Evolutionary conservation across 2,797 vertebrate genomes (phyloP).

Genomic region (Anomalospiza imberbis): DNA sequence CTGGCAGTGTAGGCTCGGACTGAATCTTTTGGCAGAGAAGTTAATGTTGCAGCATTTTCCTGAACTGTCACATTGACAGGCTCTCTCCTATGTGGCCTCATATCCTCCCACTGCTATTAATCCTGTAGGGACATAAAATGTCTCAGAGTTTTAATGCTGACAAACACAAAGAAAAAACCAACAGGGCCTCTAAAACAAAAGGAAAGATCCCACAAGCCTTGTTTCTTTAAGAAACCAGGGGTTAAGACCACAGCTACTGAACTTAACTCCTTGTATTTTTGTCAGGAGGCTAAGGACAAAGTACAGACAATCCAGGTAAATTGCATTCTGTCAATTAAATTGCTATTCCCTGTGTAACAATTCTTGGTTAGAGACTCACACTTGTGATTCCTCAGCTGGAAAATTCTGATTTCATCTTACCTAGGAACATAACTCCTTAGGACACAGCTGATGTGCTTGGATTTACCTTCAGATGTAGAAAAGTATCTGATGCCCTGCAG

Average conservation of each 20-base stretch:
- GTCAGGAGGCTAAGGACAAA: not conserved
- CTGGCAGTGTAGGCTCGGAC: not conserved
- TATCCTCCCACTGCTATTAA: not conserved
- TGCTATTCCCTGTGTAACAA: not conserved
- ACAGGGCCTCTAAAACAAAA: not conserved
- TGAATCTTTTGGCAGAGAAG: not conserved
- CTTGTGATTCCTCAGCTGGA: not conserved
- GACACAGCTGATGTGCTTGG: not conserved
- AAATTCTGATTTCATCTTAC: not conserved
- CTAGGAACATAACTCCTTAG: not conserved
- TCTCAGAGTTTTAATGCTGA: not conserved
- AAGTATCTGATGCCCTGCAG: not conserved
- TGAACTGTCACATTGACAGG: not conserved
- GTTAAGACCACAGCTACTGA: not conserved
- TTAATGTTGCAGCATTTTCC: not conserved
- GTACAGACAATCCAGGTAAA: not conserved
- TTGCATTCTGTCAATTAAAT: not conserved
- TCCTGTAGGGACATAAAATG: not conserved
- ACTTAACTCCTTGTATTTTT: not conserved
- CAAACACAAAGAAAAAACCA: not conserved
- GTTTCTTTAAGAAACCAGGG: not conserved
- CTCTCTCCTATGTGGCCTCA: not conserved
- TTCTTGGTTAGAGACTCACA: not conserved
- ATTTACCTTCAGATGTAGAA: not conserved
- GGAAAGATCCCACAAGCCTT: not conserved